Evolutionary conservation across 2,797 vertebrate genomes (phyloP), one percentile per base, ranked within the genome.

Genomic region (Acrossocheilus wenchowensis): DNA sequence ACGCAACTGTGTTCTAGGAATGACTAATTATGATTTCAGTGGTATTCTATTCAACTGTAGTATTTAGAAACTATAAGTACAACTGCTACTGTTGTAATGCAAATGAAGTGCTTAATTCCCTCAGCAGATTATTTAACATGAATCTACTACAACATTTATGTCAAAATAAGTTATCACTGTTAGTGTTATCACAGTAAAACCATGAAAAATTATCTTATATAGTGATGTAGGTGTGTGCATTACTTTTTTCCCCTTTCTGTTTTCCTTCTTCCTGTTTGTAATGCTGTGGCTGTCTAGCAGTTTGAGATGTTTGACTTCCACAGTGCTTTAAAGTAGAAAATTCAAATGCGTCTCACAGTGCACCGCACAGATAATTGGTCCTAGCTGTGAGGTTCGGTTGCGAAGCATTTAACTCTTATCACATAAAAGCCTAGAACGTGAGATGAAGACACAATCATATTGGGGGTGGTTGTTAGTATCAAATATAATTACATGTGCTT

Each of bases 331-430:
- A 60, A 12, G 9, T 23, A 54, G 30, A 39, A 54, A 41, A 78
- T 62, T 43, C 36, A 78, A 78, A 62, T 78, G 34, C 12, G 7
- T 26, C 54, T 60, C 36, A 54, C 75, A n/a, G 75, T 57, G 75
- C 52, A 60, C 57, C 57, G 30, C 39, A 45, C 60, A 66, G 78
- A 80, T 80, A 45, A 80, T 45, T 80, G 78, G 78, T 66, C 15
- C 10, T 19, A 6, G 26, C 78, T 80, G 60, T 48, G 57, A 30
- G n/a, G 78, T 80, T 80, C 6, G 10, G 41, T 73, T 48, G n/a
- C 15, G 1, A 80, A 64, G 15, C 41, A 64, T 64, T 48, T 66
- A 64, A 45, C 0, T 15, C 57, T 30, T 43, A 48, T 80, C 41
- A 30, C 41, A 80, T 80, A 80, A 66, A 80, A 80, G 60, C 26